Evolutionary conservation across 2,888 invertebrate genomes (phyloP), one percentile per base, ranked within the genome.

Genomic region (Yponomeuta malinellus): DNA sequence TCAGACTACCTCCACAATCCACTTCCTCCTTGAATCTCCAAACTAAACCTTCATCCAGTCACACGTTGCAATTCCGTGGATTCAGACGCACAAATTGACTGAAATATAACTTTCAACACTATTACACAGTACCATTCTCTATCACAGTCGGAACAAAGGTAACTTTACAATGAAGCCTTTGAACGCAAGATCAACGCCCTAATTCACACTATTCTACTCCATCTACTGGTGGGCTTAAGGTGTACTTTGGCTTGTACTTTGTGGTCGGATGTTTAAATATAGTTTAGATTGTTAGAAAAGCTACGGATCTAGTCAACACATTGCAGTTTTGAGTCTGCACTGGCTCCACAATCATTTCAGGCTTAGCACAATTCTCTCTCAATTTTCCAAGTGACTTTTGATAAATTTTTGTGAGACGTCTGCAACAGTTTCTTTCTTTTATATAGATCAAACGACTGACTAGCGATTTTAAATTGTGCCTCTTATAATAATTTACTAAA

Each of bases 231-330:
- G 52, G 52, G 52, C 52, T 59, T 12, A 59, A 15, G 52, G 52
- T 59, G 52, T 15, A 59, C 15, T 59, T 59, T 59, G 52, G 52
- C 52, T 15, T 59, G 52, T 0, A 59, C 4, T 59, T 59, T 59
- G 52, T 12, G 52, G 52, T 15, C 52, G 2, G 4, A 15, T 15
- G 52, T 59, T 59, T 15, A 59, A 59, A 59, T 59, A 59, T 59
- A 59, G 52, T 59, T 59, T 59, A 59, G 52, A 59, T 59, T 59
- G 52, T 59, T 15, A 59, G 15, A 15, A 59, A 59, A 59, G 52
- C 52, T 59, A 59, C 52, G 52, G 52, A 59, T 59, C 52, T 59
- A 59, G 52, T 59, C 52, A 59, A 59, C 52, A 59, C 52, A 59
- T 59, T 59, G 52, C 52, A 59, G 52, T 59, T 59, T 59, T 59